Evolutionary conservation across 2,888 invertebrate species (phyloP).

Genomic region (Zaprionus obscuricornis): DNA sequence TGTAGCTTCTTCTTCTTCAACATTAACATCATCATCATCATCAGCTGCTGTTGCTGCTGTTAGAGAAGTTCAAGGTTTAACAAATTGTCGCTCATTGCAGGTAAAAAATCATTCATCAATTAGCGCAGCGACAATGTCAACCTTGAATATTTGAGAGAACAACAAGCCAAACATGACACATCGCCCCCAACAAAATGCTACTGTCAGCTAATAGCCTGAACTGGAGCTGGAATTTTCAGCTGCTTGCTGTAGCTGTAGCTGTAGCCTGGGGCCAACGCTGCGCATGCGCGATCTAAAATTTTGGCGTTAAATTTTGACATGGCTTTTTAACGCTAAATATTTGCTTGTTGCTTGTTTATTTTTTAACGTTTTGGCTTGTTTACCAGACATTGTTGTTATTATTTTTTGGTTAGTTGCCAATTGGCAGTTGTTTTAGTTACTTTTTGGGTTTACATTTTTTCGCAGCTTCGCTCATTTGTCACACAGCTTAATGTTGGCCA

Average conservation of each 20-base stretch:
- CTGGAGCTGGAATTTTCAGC: no score
- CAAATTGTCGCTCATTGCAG: conserved; percentile 73
- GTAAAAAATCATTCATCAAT: conserved; percentile 67
- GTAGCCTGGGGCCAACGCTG: conserved; percentile 9
- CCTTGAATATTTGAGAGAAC: conserved; percentile 57
- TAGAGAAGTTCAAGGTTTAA: conserved; percentile 70
- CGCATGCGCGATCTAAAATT: conserved; percentile 38
- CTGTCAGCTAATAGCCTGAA: no score
- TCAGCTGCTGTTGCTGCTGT: no score
- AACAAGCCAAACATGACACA: conserved; percentile 36
- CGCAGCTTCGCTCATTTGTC: conserved; percentile 61
- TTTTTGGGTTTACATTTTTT: no score
- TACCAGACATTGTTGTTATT: no score
- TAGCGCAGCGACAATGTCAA: conserved; percentile 40
- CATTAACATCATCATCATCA: conserved; percentile 23
- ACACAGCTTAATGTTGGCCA: conserved; percentile 59
- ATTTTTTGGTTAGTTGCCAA: conserved; percentile 2
- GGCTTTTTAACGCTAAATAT: conserved; percentile 68
- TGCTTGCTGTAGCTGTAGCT: background rate
- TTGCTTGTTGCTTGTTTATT: conserved; percentile 24
- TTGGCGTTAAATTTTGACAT: conserved; percentile 75
- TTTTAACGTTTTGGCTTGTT: conserved; percentile 25
- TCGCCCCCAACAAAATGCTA: conserved; percentile 35
- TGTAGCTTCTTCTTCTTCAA: conserved; percentile 10
- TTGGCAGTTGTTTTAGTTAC: conserved; percentile 31